Base-by-base conservation (phyloP, 2,797 vertebrate genomes). In the Ispidina picta region DNA sequence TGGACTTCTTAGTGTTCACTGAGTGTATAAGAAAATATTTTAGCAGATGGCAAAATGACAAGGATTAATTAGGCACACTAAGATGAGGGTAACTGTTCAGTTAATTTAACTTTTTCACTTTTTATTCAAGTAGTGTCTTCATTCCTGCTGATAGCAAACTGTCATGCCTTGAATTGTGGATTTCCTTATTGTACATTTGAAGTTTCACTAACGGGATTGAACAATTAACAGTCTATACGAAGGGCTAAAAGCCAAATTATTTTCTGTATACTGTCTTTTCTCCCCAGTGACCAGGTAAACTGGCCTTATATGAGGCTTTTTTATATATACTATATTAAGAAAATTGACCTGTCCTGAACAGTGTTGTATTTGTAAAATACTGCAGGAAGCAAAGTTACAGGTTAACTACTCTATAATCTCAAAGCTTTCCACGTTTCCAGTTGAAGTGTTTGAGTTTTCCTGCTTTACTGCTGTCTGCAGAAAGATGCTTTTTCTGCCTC, bases 371-470 rank as follows among this genome's bases (percentile, higher is more conserved):
- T 64, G 44, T 46, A 28, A 39, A 78, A 31, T 9, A 6, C 4
- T 49, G 19, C 28, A n/a, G 28, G 43, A 41, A 70, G 41, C n/a
- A 44, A 12, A 58, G 48, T 72, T 66, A 31, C 15, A 63, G 28
- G 7, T 60, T 73, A 70, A 28, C 44, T 51, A 10, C 31, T 46
- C 17, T 55, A 2, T 55, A 8, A 23, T 29, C 33, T 37, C 16
- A 9, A 2, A 39, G 18, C 4, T 70, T 46, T 72, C 33, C 0
- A 1, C 41, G 25, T 60, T 6, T 0, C 22, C 52, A 58, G 21
- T 23, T 59, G 60, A 60, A 73, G 14, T 11, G 1, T 46, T 65
- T 33, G n/a, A 13, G 5, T 71, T 68, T 80, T 46, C 39, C 17
- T 85, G 55, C 37, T 88, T 44, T 69, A 58, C 3, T 9, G 0